These are phyloP conservation scores for Haemorhous mexicanus DNA, from an alignment of 2,113 vertebrate genomes.

Conservation along the genomic window DNA sequence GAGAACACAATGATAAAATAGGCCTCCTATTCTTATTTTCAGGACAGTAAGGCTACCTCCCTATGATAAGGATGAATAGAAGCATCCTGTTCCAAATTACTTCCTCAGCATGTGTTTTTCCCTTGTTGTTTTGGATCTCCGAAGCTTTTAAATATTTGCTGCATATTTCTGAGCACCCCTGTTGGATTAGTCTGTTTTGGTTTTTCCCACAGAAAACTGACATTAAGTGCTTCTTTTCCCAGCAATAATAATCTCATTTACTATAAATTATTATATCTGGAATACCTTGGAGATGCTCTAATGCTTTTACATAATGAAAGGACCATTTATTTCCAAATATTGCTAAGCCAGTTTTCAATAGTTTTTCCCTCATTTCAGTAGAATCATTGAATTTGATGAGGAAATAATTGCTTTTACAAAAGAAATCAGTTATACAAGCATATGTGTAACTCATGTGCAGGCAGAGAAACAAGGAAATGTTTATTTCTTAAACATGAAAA, in stretches of 20 bases:
- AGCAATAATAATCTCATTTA: slow-evolving; percentile 75
- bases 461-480: background rate
- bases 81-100: background rate
- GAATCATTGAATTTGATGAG: background rate
- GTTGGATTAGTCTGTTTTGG: slow-evolving; percentile 5
- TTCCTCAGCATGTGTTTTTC: slow-evolving; percentile 44
- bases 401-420: slow-evolving; percentile 44
- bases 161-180: slow-evolving; percentile 35
- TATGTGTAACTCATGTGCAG: background rate
- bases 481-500: background rate
- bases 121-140: background rate
- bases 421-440: background rate
- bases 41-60: background rate
- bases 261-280: slow-evolving; percentile 74
- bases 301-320: slow-evolving; percentile 72
- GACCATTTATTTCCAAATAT: slow-evolving; percentile 59
- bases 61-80: background rate
- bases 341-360: slow-evolving; percentile 57
- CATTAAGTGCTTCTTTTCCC: slow-evolving; percentile 73
- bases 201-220: slow-evolving; percentile 66
- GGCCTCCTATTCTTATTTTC: background rate
- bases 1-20: background rate
- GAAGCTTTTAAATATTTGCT: slow-evolving; percentile 52
- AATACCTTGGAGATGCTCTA: slow-evolving; percentile 66
- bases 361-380: slow-evolving; percentile 47